Evolutionary conservation across 1,140 invertebrate species (phyloP), one percentile per base, ranked within the genome.

Genomic region (Atta cephalotes): DNA sequence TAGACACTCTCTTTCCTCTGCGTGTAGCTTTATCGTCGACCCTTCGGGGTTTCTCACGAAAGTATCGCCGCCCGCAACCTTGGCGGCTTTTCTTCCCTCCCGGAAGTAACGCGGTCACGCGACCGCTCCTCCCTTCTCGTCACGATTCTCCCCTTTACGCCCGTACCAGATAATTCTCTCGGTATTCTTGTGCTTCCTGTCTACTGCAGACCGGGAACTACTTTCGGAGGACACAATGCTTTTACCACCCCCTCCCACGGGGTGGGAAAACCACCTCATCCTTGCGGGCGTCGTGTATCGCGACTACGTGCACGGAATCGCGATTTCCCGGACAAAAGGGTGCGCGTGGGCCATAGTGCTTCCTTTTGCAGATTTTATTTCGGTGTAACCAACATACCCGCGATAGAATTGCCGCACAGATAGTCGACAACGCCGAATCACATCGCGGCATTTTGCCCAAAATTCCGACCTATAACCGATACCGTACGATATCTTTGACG

Each of bases 101-200:
- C 66, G 79, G 79, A 76, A 84, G 80, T 25, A 14, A 68, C 56
- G 80, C 68, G 39, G 68, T 72, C 80, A 74, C 80, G 70, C 80
- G 56, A 84, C 31, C 49, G 5, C 28, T 18, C 51, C 31, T 18
- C 31, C 66, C 82, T 49, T 79, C 74, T 65, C 56, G 35, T 35
- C 31, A 10, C 45, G 62, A 45, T n/a, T 49, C 74, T 21, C 25
- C 39, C 31, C n/a, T 68, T 49, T 45, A n/a, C 58, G 56, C n/a
- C 66, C 39, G 39, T 28, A 31, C 49, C 49, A 85, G 74, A 85
- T 85, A 80, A 85, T 85, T 85, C 82, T 78, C 21, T 35, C 62
- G 45, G 74, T 56, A 79, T 85, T 85, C 84, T 66, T 85, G 84
- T 39, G 45, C 56, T 85, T 85, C 62, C 84, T 85, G 84, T 85